Evolutionary conservation across 1,140 invertebrate species (phyloP), one percentile per base, ranked within the genome.

Genomic region (Oreohelix idahoensis): DNA sequence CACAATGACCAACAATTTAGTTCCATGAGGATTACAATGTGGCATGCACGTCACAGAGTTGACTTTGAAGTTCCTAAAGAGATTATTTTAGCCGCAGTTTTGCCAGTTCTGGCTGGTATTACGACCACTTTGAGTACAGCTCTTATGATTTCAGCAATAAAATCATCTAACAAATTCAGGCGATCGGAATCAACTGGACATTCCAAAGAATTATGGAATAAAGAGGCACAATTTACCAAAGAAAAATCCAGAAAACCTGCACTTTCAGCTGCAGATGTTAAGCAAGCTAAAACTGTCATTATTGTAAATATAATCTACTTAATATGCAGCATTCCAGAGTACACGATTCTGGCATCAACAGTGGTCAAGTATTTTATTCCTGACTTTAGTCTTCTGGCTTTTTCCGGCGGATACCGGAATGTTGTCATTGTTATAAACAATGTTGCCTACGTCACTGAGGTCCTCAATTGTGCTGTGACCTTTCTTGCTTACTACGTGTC

Each of bases 241-340:
- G 23, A 23, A 58, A 8, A 58, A 58, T 23, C 26, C 53, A 15
- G 13, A n/a, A 58, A 58, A 4, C 2, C 13, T 5, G 5, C 53
- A 23, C 15, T 58, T n/a, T n/a, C 53, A n/a, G 5, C 5, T 58
- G 8, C 53, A 23, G 53, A 58, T 23, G 53, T 58, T 23, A 58
- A 58, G 23, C 53, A 58, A n/a, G 53, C 53, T n/a, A 58, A 58
- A 58, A 58, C 53, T 58, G 53, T 58, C 53, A 58, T 58, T 23
- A n/a, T 15, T n/a, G 26, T 58, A 4, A 58, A 58, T 23, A n/a
- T 58, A 13, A n/a, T 58, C 5, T n/a, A 13, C 26, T 5, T 58
- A n/a, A 23, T n/a, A 15, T 58, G 53, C 53, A 23, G 53, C 26
- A n/a, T 58, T 23, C 53, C 53, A 23, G 53, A 58, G 5, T 58